phyloP scores from a whole-genome alignment of 2,888 invertebrate species.

The Spialia ferax region DNA sequence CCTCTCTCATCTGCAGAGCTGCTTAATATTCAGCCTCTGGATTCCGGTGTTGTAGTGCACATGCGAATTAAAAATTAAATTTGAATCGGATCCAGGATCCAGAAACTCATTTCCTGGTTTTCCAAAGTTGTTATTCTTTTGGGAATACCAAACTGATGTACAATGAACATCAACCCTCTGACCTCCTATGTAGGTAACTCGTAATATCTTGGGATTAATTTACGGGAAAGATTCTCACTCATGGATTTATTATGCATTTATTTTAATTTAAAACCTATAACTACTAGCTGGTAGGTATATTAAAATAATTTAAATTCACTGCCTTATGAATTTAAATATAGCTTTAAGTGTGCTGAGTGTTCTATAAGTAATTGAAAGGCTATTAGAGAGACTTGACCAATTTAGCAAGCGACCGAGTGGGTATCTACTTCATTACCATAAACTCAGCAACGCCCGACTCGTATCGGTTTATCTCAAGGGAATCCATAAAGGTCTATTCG shows the following conservation, averaged over 20 bases:
- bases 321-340: background rate
- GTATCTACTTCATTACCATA: slow-evolving; percentile 27
- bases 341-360: background rate
- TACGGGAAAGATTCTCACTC: background rate
- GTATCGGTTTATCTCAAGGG: slow-evolving; percentile 15
- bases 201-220: no score
- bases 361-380: background rate
- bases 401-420: slow-evolving; percentile 8
- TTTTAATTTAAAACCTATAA: no score
- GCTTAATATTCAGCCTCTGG: slow-evolving; percentile 29
- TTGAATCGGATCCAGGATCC: slow-evolving; percentile 35
- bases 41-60: slow-evolving; percentile 25
- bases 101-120: slow-evolving; percentile 27
- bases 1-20: slow-evolving; percentile 20
- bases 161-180: background rate
- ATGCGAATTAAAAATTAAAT: slow-evolving; percentile 41
- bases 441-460: slow-evolving; percentile 1
- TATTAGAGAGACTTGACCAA: slow-evolving; percentile 8
- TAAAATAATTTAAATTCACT: no score
- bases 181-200: background rate
- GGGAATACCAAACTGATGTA: slow-evolving; percentile 17
- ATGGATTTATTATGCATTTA: no score
- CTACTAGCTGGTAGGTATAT: no score
- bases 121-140: slow-evolving; percentile 12
- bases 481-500: slow-evolving; percentile 20